These are phyloP conservation scores for Festucalex cinctus DNA, from an alignment of 2,113 vertebrate genomes.

Conservation along the genomic window DNA sequence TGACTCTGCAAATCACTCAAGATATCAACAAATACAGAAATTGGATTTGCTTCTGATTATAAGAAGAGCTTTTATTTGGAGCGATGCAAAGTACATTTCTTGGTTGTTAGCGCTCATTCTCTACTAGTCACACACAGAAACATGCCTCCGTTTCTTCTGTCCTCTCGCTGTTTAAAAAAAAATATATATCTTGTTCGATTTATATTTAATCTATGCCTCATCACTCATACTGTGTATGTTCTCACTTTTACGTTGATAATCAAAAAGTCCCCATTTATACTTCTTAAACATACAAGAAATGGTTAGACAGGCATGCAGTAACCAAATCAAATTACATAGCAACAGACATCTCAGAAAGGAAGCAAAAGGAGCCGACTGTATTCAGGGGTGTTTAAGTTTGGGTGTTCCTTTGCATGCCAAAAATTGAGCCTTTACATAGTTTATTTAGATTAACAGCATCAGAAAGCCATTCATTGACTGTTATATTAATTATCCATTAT, in stretches of 20 bases:
- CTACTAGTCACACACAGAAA: constrained; percentile 32
- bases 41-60: constrained; percentile 58
- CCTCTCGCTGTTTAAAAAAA: background rate
- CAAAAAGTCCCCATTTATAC: background rate
- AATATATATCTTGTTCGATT: background rate
- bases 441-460: no score
- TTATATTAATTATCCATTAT: no score
- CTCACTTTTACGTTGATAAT: background rate
- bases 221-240: background rate
- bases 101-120: constrained; percentile 41
- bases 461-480: no score
- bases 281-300: constrained; percentile 16
- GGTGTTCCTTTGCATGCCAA: background rate
- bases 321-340: constrained; percentile 38
- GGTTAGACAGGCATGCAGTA: background rate
- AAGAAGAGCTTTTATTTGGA: constrained; percentile 65
- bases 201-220: background rate
- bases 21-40: constrained; percentile 37
- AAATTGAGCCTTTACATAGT: background rate
- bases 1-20: constrained; percentile 31
- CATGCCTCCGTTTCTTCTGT: constrained; percentile 15
- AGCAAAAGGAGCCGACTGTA: constrained; percentile 32
- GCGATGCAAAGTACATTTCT: constrained; percentile 60
- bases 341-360: constrained; percentile 56
- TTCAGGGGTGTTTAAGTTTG: background rate